Evolutionary conservation across 1,140 invertebrate genomes (phyloP).

Genomic region (Dendroctonus valens): DNA sequence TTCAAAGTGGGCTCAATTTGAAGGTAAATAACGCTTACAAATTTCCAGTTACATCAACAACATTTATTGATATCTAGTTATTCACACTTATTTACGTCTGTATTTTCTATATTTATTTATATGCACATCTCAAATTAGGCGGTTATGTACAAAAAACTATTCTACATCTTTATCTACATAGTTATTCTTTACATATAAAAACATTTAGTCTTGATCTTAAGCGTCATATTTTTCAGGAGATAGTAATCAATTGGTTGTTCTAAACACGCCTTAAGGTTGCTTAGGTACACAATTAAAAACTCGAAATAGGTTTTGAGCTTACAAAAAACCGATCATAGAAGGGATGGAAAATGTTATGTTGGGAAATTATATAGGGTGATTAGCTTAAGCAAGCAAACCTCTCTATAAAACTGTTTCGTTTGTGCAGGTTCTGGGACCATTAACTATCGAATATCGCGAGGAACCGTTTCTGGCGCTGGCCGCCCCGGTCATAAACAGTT

Average conservation of each 20-base stretch:
- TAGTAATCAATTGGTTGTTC: background rate
- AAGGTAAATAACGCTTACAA: constrained; percentile 3
- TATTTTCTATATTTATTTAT: no score
- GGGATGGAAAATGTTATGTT: background rate
- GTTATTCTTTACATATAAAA: constrained; percentile 23
- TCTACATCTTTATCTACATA: background rate
- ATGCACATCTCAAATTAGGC: no score
- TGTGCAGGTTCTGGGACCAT: constrained; percentile 75
- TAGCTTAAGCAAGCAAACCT: background rate
- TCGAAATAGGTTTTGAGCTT: background rate
- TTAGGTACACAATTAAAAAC: background rate
- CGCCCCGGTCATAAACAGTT: constrained; percentile 72
- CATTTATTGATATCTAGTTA: background rate
- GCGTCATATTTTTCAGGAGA: constrained; percentile 23
- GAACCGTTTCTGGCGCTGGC: constrained; percentile 64
- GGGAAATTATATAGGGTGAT: background rate
- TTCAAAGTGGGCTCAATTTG: constrained; percentile 1
- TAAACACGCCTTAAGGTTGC: background rate
- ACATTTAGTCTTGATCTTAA: constrained; percentile 21
- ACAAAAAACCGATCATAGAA: constrained; percentile 1
- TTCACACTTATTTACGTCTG: no score
- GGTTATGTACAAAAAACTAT: no score
- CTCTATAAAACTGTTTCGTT: constrained; percentile 76
- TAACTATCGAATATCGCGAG: constrained; percentile 73
- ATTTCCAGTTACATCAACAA: background rate